phyloP scores from a whole-genome alignment of 2,113 vertebrate genomes.

The Anolis sagrei region DNA sequence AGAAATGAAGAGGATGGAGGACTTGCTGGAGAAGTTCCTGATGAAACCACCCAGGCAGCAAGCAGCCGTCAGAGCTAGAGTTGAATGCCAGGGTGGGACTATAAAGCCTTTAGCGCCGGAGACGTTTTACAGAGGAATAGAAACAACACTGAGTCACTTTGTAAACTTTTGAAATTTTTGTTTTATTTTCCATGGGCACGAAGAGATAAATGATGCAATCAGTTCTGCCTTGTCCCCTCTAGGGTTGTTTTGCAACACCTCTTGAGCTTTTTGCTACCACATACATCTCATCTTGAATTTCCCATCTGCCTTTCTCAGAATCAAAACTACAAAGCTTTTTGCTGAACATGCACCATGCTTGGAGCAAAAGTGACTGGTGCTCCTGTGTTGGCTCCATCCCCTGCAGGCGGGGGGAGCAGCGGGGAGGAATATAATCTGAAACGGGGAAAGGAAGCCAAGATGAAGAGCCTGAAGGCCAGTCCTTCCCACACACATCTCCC shows the following conservation, averaged over 20 bases:
- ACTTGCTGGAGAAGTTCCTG: neutral
- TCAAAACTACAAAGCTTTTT: conserved; percentile 48
- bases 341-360: conserved; percentile 7
- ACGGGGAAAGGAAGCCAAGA: conserved; percentile 37
- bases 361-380: neutral
- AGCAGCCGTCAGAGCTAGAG: conserved; percentile 57
- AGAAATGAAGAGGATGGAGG: conserved; percentile 47
- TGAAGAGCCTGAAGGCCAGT: conserved; percentile 27
- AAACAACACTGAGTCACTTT: conserved; percentile 39
- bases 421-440: neutral
- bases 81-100: neutral
- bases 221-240: neutral
- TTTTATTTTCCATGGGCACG: conserved; percentile 27
- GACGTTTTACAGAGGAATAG: conserved; percentile 28
- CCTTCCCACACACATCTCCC: neutral
- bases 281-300: conserved; percentile 25
- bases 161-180: neutral
- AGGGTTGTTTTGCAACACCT: conserved; percentile 20
- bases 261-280: neutral
- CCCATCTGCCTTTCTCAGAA: conserved; percentile 14
- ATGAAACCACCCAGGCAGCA: conserved; percentile 47
- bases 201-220: neutral
- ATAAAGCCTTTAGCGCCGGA: neutral
- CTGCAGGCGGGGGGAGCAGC: neutral
- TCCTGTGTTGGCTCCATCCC: neutral